Conservation (phyloP, 2,888 invertebrate genomes). For the Diarsia dahlii region DNA sequence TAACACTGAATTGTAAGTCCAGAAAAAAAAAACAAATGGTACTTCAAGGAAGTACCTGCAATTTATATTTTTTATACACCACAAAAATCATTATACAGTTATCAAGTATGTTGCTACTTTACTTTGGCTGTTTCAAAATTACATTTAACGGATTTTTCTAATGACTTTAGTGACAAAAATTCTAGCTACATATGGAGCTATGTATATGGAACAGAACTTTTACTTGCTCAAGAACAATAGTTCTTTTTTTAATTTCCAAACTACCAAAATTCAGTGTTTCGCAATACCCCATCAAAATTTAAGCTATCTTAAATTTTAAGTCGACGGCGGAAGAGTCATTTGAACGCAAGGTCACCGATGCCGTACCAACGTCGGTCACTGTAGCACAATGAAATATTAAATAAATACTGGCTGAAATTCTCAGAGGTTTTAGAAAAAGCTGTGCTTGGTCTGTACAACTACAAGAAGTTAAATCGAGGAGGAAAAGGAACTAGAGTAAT, state of each 20-base stretch:
- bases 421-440: slow-evolving; percentile 18
- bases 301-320: slow-evolving; percentile 66
- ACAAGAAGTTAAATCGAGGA: background rate
- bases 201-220: background rate
- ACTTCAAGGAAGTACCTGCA: background rate
- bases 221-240: background rate
- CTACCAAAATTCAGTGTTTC: slow-evolving; percentile 23
- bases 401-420: slow-evolving; percentile 56
- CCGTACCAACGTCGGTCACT: slow-evolving; percentile 87
- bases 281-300: slow-evolving; percentile 53
- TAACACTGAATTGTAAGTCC: slow-evolving; percentile 60
- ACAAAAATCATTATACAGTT: background rate
- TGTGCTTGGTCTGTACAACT: slow-evolving; percentile 9
- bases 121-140: no score
- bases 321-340: slow-evolving; percentile 77
- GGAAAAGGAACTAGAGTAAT: background rate
- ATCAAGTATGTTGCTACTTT: background rate
- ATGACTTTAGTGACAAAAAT: background rate
- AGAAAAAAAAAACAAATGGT: background rate
- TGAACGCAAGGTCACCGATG: slow-evolving; percentile 74
- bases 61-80: background rate
- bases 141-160: no score
- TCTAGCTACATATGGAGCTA: background rate
- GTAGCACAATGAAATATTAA: slow-evolving; percentile 80
- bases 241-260: background rate